Conservation (phyloP, 2,888 invertebrate species). For the Colletes collaris region DNA sequence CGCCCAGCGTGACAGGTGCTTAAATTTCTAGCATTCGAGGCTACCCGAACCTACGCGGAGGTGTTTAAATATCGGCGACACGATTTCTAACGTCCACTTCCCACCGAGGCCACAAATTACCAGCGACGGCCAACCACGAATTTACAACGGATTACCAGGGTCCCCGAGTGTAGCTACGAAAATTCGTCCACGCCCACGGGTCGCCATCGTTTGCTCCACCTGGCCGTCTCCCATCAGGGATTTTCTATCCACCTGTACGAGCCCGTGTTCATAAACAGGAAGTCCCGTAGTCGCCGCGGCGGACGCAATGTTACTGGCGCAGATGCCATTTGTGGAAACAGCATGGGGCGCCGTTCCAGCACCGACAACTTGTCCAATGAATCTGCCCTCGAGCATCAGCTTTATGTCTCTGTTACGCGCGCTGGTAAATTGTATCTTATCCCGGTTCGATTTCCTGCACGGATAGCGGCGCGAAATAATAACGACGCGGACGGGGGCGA, state of each 20-base stretch:
- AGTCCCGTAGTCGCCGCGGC: constrained; percentile 36
- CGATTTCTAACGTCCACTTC: neutral
- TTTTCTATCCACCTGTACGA: constrained; percentile 52
- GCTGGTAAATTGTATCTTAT: constrained; percentile 54
- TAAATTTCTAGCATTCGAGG: neutral
- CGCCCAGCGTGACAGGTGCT: too few species aligned
- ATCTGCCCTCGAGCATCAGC: constrained; percentile 46
- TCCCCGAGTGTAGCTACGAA: neutral
- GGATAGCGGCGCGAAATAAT: constrained; percentile 1
- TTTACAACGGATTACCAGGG: neutral
- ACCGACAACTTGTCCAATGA: constrained; percentile 58
- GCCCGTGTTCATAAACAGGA: constrained; percentile 51
- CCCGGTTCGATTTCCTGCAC: constrained; percentile 54
- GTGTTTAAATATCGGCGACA: neutral
- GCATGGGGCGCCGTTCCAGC: constrained; percentile 58
- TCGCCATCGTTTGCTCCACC: constrained; percentile 36
- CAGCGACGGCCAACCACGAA: neutral
- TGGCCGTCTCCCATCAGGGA: constrained; percentile 19
- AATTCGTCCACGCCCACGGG: neutral
- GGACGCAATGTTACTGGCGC: constrained; percentile 45
- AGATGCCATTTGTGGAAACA: constrained; percentile 54
- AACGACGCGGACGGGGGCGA: neutral
- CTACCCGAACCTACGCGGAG: neutral
- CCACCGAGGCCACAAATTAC: neutral
- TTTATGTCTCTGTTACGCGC: constrained; percentile 57